Evolutionary conservation across 1,140 invertebrate species (phyloP).

Genomic region (Diabrotica virgifera): DNA sequence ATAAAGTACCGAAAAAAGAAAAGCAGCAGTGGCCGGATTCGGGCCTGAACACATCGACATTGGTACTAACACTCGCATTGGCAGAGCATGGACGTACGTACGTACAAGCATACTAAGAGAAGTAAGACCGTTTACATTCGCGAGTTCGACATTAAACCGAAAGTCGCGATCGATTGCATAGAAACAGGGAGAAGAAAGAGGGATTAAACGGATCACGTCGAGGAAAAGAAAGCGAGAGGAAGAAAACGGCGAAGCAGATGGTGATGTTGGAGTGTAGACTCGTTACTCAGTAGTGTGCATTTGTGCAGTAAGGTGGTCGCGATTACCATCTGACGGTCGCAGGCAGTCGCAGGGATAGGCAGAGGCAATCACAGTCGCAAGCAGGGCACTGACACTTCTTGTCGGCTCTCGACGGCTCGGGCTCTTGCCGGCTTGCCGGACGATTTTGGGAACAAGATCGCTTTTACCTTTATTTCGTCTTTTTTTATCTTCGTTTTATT

Average conservation of each 20-base stretch:
- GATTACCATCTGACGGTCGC: slow-evolving; percentile 16
- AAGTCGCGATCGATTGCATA: slow-evolving; percentile 16
- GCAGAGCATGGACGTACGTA: not conserved
- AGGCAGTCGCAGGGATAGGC: not conserved
- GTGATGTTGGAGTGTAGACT: slow-evolving; percentile 18
- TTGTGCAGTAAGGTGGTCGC: slow-evolving; percentile 22
- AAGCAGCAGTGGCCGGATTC: not conserved
- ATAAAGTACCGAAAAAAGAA: not conserved
- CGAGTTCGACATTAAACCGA: not conserved
- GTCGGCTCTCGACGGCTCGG: not conserved
- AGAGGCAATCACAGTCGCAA: not conserved
- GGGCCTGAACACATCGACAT: slow-evolving; percentile 1
- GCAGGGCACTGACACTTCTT: slow-evolving; percentile 20
- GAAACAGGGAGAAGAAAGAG: slow-evolving; percentile 16
- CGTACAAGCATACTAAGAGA: not conserved
- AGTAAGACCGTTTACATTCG: not conserved
- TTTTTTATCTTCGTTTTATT: not conserved
- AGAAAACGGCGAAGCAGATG: not conserved
- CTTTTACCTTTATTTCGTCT: not conserved
- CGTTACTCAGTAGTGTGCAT: slow-evolving; percentile 23
- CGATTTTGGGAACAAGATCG: not conserved
- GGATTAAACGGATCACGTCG: not conserved
- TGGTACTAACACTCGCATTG: not conserved
- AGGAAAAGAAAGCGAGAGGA: not conserved
- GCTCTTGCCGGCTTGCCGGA: not conserved